Evolutionary conservation across 2,113 vertebrate genomes (phyloP).

Genomic region (Salminus brasiliensis): DNA sequence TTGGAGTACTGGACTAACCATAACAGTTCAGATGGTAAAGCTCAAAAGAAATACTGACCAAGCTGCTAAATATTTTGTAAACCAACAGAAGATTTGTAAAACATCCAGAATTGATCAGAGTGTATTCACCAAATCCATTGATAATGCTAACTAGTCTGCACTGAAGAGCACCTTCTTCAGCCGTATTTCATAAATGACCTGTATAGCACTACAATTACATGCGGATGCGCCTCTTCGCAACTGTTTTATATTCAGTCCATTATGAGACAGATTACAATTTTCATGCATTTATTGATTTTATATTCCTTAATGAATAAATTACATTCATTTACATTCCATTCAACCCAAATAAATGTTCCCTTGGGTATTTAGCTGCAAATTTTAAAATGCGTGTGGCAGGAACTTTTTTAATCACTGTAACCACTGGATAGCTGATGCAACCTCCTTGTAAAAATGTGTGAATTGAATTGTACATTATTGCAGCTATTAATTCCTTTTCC

Average conservation of each 20-base stretch:
- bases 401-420: neutral
- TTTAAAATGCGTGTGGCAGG: neutral
- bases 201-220: neutral
- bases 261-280: constrained; percentile 19
- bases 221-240: neutral
- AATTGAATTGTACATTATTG: neutral
- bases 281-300: constrained; percentile 36
- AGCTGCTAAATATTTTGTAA: too few relatives aligned
- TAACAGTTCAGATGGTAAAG: too few relatives aligned
- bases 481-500: too few relatives aligned
- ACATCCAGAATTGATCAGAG: neutral
- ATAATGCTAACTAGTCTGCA: neutral
- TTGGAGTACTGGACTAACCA: too few relatives aligned
- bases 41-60: too few relatives aligned
- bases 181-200: neutral
- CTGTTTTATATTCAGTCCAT: constrained; percentile 44
- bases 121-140: neutral
- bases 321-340: constrained; percentile 27
- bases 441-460: neutral
- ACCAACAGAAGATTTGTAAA: too few relatives aligned
- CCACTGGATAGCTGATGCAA: constrained; percentile 11
- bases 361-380: constrained; percentile 6
- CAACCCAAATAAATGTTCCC: constrained; percentile 8
- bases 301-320: constrained; percentile 43
- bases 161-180: neutral